Conservation (phyloP, 1,140 invertebrate genomes). For the Zophobas atratus region DNA sequence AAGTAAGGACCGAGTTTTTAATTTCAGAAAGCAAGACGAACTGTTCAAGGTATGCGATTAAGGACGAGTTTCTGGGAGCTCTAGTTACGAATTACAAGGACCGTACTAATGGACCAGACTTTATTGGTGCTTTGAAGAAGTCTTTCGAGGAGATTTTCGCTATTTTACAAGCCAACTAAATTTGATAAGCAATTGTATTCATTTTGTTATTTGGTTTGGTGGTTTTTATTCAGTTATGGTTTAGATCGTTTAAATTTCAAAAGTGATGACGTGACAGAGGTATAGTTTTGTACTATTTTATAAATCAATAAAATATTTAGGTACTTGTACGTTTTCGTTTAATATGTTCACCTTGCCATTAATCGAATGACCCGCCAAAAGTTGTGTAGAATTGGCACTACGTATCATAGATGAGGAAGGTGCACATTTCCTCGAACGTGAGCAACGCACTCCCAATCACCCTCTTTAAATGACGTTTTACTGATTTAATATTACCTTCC, state of each 20-base stretch:
- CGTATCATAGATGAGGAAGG: too few species aligned
- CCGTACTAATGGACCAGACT: conserved; percentile 79
- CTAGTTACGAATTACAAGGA: conserved; percentile 85
- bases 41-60: conserved; percentile 79
- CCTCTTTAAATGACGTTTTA: too few species aligned
- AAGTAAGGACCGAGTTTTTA: conserved; percentile 64
- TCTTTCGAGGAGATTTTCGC: conserved; percentile 78
- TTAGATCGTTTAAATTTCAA: neutral
- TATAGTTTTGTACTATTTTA: too few species aligned
- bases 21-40: conserved; percentile 33
- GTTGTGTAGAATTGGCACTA: too few species aligned
- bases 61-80: conserved; percentile 82
- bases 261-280: too few species aligned
- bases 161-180: conserved; percentile 61
- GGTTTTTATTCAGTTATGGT: conserved; percentile 5
- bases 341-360: too few species aligned
- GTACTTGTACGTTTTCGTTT: too few species aligned
- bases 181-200: conserved; percentile 8
- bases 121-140: conserved; percentile 78
- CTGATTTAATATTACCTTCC: too few species aligned
- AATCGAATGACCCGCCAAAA: too few species aligned
- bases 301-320: too few species aligned
- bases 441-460: too few species aligned
- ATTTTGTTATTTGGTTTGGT: conserved; percentile 7
- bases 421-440: too few species aligned